Evolutionary conservation across 2,888 invertebrate species (phyloP).

Genomic region (Venusia cambrica): DNA sequence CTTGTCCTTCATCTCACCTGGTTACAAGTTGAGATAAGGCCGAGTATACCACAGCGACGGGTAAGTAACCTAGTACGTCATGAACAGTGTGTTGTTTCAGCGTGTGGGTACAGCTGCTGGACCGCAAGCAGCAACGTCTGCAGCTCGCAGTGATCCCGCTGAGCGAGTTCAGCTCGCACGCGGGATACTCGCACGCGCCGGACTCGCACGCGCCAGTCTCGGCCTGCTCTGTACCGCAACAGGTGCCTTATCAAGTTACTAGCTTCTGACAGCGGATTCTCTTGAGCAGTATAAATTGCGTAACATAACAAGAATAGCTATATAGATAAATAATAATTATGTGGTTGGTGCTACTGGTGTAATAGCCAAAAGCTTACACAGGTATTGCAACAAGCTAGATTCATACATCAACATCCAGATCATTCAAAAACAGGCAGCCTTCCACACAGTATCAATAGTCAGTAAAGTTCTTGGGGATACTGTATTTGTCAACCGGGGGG

Average conservation of each 20-base stretch:
- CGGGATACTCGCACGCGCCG: slow-evolving; percentile 64
- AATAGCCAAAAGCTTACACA: no score
- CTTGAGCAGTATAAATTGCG: not conserved
- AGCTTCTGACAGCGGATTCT: not conserved
- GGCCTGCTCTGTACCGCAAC: slow-evolving; percentile 10
- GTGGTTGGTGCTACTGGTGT: no score
- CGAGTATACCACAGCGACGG: no score
- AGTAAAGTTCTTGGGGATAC: no score
- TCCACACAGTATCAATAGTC: no score
- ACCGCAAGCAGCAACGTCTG: slow-evolving; percentile 91
- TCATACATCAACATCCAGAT: no score
- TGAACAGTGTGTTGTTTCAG: slow-evolving; percentile 67
- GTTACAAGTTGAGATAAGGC: not conserved
- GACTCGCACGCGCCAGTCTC: slow-evolving; percentile 19
- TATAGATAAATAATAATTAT: no score
- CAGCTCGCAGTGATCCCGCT: slow-evolving; percentile 92
- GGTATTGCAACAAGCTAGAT: no score
- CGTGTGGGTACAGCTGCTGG: slow-evolving; percentile 95
- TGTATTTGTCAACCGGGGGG: no score
- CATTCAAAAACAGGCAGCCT: no score
- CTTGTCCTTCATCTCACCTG: not conserved
- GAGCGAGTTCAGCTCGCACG: slow-evolving; percentile 84
- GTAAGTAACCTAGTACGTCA: no score
- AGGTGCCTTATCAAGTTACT: slow-evolving; percentile 33
- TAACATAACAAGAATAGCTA: no score